Percentiles rank a stretch among this genome's conserved stretches.
phyloP scores from a whole-genome alignment of 92 coral and sea anemone species.

The Palythoa grandis region DNA sequence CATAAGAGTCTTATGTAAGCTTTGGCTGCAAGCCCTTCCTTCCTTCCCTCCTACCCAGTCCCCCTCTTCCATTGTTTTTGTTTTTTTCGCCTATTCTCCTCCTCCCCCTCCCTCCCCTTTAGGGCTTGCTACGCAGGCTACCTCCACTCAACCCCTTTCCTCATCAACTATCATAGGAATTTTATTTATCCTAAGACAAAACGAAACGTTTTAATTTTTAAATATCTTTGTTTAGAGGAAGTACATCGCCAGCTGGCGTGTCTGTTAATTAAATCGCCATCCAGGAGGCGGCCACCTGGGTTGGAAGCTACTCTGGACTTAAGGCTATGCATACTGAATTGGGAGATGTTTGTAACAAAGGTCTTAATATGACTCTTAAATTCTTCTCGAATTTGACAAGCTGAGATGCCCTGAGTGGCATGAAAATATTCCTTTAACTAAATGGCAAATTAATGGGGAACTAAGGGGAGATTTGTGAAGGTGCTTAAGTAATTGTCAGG shows the following conservation, averaged over 20 bases:
- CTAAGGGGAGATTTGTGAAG: not conserved
- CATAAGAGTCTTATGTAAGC: no score
- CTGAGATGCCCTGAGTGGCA: not conserved
- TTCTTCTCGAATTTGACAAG: not conserved
- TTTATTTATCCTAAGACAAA: no score
- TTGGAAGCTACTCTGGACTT: not conserved
- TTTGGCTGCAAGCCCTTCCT: no score
- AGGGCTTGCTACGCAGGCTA: no score
- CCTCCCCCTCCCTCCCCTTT: no score
- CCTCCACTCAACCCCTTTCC: no score
- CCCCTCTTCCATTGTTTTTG: no score
- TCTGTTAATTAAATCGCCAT: not conserved
- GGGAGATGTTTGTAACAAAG: not conserved
- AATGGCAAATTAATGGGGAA: not conserved
- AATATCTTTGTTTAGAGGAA: not conserved
- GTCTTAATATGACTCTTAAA: not conserved
- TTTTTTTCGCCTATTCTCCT: no score
- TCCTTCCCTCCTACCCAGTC: no score
- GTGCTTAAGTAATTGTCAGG: not conserved
- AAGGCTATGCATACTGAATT: not conserved
- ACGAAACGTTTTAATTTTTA: no score
- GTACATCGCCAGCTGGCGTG: not conserved
- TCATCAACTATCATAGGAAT: no score
- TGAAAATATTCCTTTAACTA: not conserved
- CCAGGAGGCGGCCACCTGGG: not conserved